Base-by-base conservation (phyloP, 2,888 invertebrate species). In the Actias luna region DNA sequence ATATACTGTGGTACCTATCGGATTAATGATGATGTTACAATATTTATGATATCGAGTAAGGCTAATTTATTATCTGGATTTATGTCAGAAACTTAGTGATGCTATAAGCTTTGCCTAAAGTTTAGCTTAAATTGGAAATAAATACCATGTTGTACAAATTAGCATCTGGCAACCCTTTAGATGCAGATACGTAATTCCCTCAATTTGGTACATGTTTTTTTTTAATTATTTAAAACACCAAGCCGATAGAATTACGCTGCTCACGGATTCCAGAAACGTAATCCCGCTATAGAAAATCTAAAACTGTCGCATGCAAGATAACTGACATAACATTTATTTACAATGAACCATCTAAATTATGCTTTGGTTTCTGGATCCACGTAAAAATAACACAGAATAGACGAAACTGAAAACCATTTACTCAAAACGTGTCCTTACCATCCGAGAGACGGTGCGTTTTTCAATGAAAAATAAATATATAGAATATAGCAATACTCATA, bases 341-440 rank as follows among this genome's bases (percentile, higher is more conserved):
- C 75, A 69, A 29, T 61, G 63, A 63, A 58, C 62, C 59, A 61
- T 67, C 71, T 71, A 73, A 66, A 52, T 14, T 65, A 69, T 69
- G 67, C 65, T 65, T 67, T 63, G 72, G 80, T 88, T 88, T 89
- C 87, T 88, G 87, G 79, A 83, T 73, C 77, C 84, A 84, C 73
- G 71, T 78, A 75, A 71, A 69, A 75, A 72, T 73, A 71, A 81
- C 77, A 85, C 77, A 84, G 73, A 80, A 73, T 82, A 73, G 69
- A 68, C 66, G 76, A 71, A 71, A 68, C 68, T 64, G 59, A 66
- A 74, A 77, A 79, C 76, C 82, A 82, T 77, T 82, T 82, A 85
- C 83, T 79, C 76, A 84, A 84, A 80, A 87, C 80, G 88, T 86
- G 88, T 85, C 84, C 87, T 89, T 89, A 90, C 89, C 88, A 86